These are phyloP conservation scores for Silurus lanzhouensis DNA, from an alignment of 2,797 vertebrate genomes.

Conservation along the genomic window DNA sequence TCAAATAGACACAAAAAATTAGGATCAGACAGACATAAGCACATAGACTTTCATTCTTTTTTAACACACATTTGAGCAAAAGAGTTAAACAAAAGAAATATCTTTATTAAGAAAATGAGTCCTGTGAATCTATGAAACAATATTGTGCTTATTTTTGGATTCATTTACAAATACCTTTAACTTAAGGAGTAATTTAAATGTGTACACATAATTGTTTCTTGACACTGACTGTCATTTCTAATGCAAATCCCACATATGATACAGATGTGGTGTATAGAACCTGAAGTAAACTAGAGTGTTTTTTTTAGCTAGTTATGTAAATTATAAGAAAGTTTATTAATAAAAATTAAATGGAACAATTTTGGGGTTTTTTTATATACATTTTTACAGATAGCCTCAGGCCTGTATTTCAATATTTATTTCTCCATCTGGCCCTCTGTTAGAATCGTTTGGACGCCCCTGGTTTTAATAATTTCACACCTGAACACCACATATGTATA, in stretches of 20 bases:
- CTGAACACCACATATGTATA: background rate
- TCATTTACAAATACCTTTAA: background rate
- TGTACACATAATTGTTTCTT: background rate
- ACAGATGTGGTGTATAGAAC: background rate
- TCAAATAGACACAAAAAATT: background rate
- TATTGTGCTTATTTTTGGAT: background rate
- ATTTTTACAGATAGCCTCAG: background rate
- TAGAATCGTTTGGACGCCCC: slow-evolving; percentile 25
- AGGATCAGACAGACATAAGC: background rate
- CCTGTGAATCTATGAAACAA: background rate
- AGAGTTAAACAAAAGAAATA: background rate
- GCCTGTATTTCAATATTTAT: background rate
- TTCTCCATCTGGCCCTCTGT: background rate
- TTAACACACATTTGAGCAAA: background rate
- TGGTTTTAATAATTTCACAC: slow-evolving; percentile 17
- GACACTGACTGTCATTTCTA: background rate
- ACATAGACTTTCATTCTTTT: background rate
- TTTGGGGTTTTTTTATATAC: background rate
- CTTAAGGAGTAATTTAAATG: background rate
- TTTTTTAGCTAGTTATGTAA: background rate
- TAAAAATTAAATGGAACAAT: background rate
- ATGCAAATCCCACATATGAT: background rate
- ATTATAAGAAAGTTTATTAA: background rate
- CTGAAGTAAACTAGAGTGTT: background rate
- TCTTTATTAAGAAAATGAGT: background rate